A percentile compares a stretch with the other conserved stretches of the same genome.
Evolutionary conservation across 1,140 invertebrate species (phyloP).

Genomic region (Drosophila sulfurigaster): DNA sequence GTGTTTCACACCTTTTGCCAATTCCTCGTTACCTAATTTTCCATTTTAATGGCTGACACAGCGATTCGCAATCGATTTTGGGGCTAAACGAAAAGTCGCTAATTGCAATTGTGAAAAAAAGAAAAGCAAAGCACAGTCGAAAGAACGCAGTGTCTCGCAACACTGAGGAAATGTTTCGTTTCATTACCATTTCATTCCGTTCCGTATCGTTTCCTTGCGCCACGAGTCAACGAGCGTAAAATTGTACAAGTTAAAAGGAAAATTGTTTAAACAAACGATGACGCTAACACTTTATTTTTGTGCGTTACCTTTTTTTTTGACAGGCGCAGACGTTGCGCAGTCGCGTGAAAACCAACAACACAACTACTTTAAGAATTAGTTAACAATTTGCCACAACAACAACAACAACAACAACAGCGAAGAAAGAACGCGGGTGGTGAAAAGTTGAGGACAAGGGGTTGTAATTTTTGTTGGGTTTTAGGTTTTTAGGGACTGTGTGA

Average conservation of each 20-base stretch:
- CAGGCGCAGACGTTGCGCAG: conserved; percentile 51
- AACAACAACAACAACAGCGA: too few relatives aligned
- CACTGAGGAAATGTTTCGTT: not conserved
- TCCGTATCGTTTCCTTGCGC: conserved; percentile 41
- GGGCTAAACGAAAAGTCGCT: not conserved
- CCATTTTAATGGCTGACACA: too few relatives aligned
- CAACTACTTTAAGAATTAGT: conserved; percentile 56
- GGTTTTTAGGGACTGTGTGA: conserved; percentile 3
- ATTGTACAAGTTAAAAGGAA: conserved; percentile 74
- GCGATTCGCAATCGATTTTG: too few relatives aligned
- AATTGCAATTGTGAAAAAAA: not conserved
- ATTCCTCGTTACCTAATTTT: too few relatives aligned
- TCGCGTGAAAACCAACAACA: conserved; percentile 46
- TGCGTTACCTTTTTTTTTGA: too few relatives aligned
- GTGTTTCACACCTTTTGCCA: too few relatives aligned
- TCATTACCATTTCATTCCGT: conserved; percentile 48
- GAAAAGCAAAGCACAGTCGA: too few relatives aligned
- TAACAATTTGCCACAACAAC: conserved; percentile 50
- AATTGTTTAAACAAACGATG: conserved; percentile 31
- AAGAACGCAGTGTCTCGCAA: not conserved
- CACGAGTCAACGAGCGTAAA: conserved; percentile 69
- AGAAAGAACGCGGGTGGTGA: conserved; percentile 3
- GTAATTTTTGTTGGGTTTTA: not conserved
- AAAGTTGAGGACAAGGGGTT: conserved; percentile 21
- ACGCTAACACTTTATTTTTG: conserved; percentile 19